Base-by-base conservation (phyloP, 2,888 invertebrate species). In the Onthophagus sagittarius region DNA sequence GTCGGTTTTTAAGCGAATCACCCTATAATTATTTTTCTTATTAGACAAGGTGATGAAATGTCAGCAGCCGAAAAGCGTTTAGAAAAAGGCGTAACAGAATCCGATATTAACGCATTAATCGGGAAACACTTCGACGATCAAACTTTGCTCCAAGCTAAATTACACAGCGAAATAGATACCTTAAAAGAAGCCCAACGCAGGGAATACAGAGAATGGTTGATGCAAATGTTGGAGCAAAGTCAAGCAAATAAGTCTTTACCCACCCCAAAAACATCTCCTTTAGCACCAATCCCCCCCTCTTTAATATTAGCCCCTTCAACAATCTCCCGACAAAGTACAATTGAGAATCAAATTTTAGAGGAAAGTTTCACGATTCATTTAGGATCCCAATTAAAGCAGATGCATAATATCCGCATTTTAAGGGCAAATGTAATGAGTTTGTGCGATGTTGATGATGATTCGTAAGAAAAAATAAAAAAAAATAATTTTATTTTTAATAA, bases 281-380 rank as follows among this genome's bases (percentile, higher is more conserved):
- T 87, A 77, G 82, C 85, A 62, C 84, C 86, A 15, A 79, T 84
- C 80, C 72, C 83, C n/a, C 72, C 83, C 7, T 72, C 71, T 33
- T 65, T 74, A 14, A 69, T 72, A n/a, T 62, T 72, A 7, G 71
- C 73, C 31, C 72, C 65, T 69, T 76, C 70, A 33, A 74, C 63
- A 62, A 69, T 75, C 13, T 72, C 64, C 63, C 76, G 75, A 53
- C 74, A 74, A 69, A 77, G 75, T 63, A 67, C 69, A 33, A 63
- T 73, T 3, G 78, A 78, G 69, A 74, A 76, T 62, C 82, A 83
- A 64, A 80, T 83, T 72, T 78, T 96, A 81, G 97, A 98, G 86
- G 98, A 98, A 87, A 97, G 97, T 86, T 99, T 98, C 85, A 99
- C 98, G 15, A 98, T 99, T 82, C 97, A 98, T 87, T 88, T 98